phyloP scores from a whole-genome alignment of 2,797 vertebrate species.

The Pteronotus mesoamericanus region DNA sequence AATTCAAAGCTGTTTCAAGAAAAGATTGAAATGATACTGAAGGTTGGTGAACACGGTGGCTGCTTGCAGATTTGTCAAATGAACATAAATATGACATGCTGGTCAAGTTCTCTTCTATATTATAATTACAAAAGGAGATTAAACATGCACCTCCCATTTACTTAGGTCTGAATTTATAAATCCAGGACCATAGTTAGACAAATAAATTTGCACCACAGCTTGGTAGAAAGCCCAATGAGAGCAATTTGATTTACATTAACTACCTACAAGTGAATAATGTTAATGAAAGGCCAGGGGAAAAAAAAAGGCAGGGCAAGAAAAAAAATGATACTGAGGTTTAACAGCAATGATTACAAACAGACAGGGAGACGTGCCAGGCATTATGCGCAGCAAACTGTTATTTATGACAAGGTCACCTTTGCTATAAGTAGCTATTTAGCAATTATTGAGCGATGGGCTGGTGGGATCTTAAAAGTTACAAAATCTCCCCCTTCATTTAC shows the following conservation, averaged over 20 bases:
- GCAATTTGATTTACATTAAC: slow-evolving; percentile 44
- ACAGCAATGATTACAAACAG: slow-evolving; percentile 45
- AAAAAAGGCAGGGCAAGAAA: slow-evolving; percentile 5
- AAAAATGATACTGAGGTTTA: slow-evolving; percentile 26
- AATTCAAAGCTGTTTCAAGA: slow-evolving; percentile 38
- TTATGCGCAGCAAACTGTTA: slow-evolving; percentile 27
- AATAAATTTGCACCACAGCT: slow-evolving; percentile 23
- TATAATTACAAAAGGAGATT: background rate
- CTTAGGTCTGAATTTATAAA: slow-evolving; percentile 15
- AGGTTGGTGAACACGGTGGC: background rate
- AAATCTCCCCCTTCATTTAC: background rate
- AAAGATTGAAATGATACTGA: slow-evolving; percentile 24
- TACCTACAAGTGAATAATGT: slow-evolving; percentile 34
- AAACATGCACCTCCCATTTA: background rate
- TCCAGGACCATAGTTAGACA: background rate
- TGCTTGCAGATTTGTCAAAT: background rate
- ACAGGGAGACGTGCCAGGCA: slow-evolving; percentile 2
- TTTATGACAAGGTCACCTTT: slow-evolving; percentile 65
- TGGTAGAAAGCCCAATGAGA: slow-evolving; percentile 35
- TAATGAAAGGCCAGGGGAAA: slow-evolving; percentile 43
- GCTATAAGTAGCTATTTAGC: slow-evolving; percentile 14
- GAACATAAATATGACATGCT: background rate
- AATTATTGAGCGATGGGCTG: background rate
- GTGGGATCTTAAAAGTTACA: slow-evolving; percentile 3
- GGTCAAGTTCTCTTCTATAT: background rate